Conservation (phyloP, 2,888 invertebrate species). For the Pedicia rivosa region DNA sequence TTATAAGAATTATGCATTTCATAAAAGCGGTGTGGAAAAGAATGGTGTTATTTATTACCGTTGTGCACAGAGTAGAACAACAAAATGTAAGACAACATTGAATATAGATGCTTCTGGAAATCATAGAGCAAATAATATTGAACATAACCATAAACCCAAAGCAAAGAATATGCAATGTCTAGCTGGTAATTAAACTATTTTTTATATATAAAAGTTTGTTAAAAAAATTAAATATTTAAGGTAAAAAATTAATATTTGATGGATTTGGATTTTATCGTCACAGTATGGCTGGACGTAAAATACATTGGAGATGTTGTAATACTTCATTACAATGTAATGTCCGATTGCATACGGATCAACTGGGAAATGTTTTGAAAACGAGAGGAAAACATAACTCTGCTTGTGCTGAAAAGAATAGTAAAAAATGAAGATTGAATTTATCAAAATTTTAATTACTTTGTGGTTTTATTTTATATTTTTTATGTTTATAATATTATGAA, state of each 20-base stretch:
- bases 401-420: background rate
- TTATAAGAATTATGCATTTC: slow-evolving; percentile 9
- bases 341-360: slow-evolving; percentile 10
- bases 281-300: slow-evolving; percentile 10
- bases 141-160: slow-evolving; percentile 11
- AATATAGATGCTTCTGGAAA: slow-evolving; percentile 6
- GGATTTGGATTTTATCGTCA: slow-evolving; percentile 11
- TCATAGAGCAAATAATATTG: slow-evolving; percentile 8
- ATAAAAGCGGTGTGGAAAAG: slow-evolving; percentile 12
- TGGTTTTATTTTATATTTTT: too few relatives aligned
- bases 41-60: slow-evolving; percentile 11
- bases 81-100: slow-evolving; percentile 9
- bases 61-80: slow-evolving; percentile 7
- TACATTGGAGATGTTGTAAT: slow-evolving; percentile 10
- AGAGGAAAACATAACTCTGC: slow-evolving; percentile 8
- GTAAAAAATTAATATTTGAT: slow-evolving; percentile 10
- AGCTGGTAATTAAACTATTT: slow-evolving; percentile 9
- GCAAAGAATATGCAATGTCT: slow-evolving; percentile 3
- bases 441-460: too few relatives aligned
- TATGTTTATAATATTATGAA: too few relatives aligned
- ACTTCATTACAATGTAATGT: slow-evolving; percentile 8
- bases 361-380: slow-evolving; percentile 8
- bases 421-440: background rate
- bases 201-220: too few relatives aligned
- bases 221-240: too few relatives aligned